Base-by-base conservation (phyloP, 2,888 invertebrate species). In the Metacarcinus magister region DNA sequence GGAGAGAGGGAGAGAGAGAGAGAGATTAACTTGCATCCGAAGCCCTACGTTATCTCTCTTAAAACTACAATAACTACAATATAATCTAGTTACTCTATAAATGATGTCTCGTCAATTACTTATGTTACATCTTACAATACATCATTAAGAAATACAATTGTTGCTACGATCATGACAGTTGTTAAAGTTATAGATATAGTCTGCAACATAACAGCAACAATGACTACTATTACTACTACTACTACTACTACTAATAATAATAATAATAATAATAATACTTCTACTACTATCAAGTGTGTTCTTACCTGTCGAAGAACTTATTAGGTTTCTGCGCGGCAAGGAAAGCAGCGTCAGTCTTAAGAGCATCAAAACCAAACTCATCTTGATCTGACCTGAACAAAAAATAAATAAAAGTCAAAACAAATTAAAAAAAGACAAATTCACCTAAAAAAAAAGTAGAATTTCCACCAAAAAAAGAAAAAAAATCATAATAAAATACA, bases 301-400 rank as follows among this genome's bases (percentile, higher is more conserved):
- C 94, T 96, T 92, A 92, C 94, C 90, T 75, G 23, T 92, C 82
- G 75, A 94, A 92, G 32, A 94, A 94, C 54, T 94, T 96, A 28
- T 92, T 96, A 19, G 94, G 94, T 92, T 94, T 87, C 60, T 91
- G 82, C 32, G 94, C 94, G 7, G 92, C 96, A n/a, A 82, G 39
- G 60, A 94, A 94, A 23, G 46, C 48, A 2, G 92, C 32, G 43
- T 94, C 92, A 13, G 94, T 60, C 92, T 94, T 94, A 82, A 96
- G 82, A 4, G 32, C 23, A 43, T 96, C 92, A 54, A 95, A 93
- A 23, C 92, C 95, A 48, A 95, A 95, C 19, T 93, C 92, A 8
- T 95, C 54, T 7, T 28, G 48, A 23, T 16, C n/a, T 7, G 92
- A 4, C 5, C 82, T 82, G 82, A 82, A 82, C 28, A 82, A 28